Evolutionary conservation across 2,888 invertebrate species (phyloP).

Genomic region (Thera obeliscata): DNA sequence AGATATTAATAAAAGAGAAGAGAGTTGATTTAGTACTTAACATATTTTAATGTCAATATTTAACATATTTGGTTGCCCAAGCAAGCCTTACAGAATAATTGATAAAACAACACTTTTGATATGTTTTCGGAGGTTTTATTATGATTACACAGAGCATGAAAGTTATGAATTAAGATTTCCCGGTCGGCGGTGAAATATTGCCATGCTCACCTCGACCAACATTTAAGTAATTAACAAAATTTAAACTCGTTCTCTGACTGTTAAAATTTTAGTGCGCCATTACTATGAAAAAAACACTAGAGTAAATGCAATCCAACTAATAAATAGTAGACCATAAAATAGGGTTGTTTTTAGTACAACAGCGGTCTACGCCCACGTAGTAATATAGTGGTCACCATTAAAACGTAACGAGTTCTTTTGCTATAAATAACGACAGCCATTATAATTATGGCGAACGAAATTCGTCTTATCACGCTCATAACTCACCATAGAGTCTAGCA

Average conservation of each 20-base stretch:
- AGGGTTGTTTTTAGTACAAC: constrained; percentile 60
- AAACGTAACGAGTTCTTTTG: constrained; percentile 73
- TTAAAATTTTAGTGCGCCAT: constrained; percentile 36
- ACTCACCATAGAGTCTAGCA: constrained; percentile 73
- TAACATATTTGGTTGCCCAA: too few relatives aligned
- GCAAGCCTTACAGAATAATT: too few relatives aligned
- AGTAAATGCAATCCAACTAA: constrained; percentile 50
- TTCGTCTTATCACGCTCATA: constrained; percentile 79
- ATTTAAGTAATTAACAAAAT: constrained; percentile 27
- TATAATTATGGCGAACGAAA: constrained; percentile 79
- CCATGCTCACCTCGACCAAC: constrained; percentile 19
- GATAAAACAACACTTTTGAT: neutral
- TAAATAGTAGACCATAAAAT: constrained; percentile 59
- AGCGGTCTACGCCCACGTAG: constrained; percentile 63
- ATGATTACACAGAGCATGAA: constrained; percentile 16
- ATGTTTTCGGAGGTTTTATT: neutral
- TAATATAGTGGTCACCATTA: constrained; percentile 82
- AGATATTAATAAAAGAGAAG: neutral
- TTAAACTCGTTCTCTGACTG: constrained; percentile 26
- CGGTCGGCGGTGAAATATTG: constrained; percentile 17
- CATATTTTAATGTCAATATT: too few relatives aligned
- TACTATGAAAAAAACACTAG: constrained; percentile 39
- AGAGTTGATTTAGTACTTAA: too few relatives aligned
- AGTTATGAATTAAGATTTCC: constrained; percentile 20
- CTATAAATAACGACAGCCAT: constrained; percentile 75